phyloP scores from a whole-genome alignment of 1,140 invertebrate species.

The Pseudoatta argentina region DNA sequence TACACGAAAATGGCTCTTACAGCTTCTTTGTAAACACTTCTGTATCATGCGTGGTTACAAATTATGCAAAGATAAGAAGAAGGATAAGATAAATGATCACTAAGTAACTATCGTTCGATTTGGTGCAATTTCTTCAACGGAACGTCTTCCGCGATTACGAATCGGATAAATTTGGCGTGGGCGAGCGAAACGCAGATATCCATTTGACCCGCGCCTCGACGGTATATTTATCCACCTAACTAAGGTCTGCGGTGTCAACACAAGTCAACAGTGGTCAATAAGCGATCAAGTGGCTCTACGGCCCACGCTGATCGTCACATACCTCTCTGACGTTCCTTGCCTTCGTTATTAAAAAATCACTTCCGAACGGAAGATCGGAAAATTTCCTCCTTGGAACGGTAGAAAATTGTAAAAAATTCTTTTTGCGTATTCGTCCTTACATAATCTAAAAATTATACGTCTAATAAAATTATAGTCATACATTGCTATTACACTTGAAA shows the following conservation, averaged over 20 bases:
- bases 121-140: neutral
- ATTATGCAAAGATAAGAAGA: neutral
- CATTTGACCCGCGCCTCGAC: constrained; percentile 84
- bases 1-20: neutral
- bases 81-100: neutral
- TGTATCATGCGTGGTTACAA: neutral
- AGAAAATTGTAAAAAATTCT: neutral
- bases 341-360: constrained; percentile 26
- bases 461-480: neutral
- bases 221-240: constrained; percentile 85
- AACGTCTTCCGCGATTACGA: constrained; percentile 48
- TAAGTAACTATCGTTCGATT: neutral
- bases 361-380: neutral
- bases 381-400: neutral
- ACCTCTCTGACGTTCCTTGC: constrained; percentile 66
- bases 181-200: constrained; percentile 82
- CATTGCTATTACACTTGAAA: too few species aligned
- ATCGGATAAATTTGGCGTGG: constrained; percentile 80
- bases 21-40: neutral
- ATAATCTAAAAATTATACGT: neutral
- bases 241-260: constrained; percentile 86
- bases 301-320: constrained; percentile 82
- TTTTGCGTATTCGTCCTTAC: neutral
- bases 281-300: constrained; percentile 85
- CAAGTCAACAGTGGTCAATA: constrained; percentile 87